A percentile compares a stretch with the other conserved stretches of the same genome.
phyloP scores from a whole-genome alignment of 2,888 invertebrate species.

The Lacanobia wlatinum region DNA sequence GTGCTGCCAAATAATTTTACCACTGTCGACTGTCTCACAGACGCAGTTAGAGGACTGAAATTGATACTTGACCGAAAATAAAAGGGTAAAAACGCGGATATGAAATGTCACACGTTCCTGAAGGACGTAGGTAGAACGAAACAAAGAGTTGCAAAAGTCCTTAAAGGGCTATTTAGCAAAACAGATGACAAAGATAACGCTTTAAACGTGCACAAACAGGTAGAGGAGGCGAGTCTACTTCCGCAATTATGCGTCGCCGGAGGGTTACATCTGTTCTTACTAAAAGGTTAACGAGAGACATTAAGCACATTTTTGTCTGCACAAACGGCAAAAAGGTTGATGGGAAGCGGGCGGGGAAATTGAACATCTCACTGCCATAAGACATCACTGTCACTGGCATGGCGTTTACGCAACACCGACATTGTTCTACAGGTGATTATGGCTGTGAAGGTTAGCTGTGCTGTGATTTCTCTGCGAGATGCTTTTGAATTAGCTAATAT shows the following conservation, averaged over 20 bases:
- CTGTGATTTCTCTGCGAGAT: conserved; percentile 37
- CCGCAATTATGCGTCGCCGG: conserved; percentile 82
- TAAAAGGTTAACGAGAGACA: conserved; percentile 85
- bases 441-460: conserved; percentile 26
- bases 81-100: conserved; percentile 45
- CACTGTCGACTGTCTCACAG: conserved; percentile 5
- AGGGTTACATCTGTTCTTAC: conserved; percentile 78
- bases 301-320: conserved; percentile 74
- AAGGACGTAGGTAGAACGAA: conserved; percentile 60
- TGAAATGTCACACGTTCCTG: conserved; percentile 41
- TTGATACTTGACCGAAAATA: conserved; percentile 20
- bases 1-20: conserved; percentile 41
- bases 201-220: conserved; percentile 65
- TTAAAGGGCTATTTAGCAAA: conserved; percentile 67
- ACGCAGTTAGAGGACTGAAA: conserved; percentile 14
- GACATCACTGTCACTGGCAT: conserved; percentile 60
- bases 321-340: conserved; percentile 75
- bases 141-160: conserved; percentile 66
- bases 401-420: conserved; percentile 50
- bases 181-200: conserved; percentile 71
- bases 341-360: conserved; percentile 74
- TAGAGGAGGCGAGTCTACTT: conserved; percentile 69
- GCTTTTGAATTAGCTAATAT: conserved; percentile 10
- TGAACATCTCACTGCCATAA: conserved; percentile 61
- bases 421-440: conserved; percentile 39